These are phyloP conservation scores for Rhadinocentrus ornatus DNA, from an alignment of 2,797 vertebrate genomes.

Conservation along the genomic window DNA sequence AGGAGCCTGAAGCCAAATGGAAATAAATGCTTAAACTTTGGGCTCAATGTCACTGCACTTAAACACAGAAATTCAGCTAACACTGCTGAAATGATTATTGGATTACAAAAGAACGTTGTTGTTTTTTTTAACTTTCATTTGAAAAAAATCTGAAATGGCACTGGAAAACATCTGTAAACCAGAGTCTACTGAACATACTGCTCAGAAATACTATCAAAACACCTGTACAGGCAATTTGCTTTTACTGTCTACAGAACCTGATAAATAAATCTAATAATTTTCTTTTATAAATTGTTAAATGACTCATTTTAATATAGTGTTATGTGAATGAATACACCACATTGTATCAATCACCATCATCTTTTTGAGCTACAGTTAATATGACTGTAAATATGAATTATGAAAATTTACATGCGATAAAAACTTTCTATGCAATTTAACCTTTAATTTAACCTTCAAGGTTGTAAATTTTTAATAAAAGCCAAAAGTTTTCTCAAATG, in stretches of 20 bases:
- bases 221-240: too few relatives aligned
- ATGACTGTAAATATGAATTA: neutral
- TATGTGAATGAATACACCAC: neutral
- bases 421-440: neutral
- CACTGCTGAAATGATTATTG: neutral
- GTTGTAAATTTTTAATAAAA: neutral
- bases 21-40: slow-evolving; percentile 29
- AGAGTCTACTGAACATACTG: too few relatives aligned
- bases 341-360: neutral
- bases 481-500: too few relatives aligned
- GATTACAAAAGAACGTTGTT: neutral
- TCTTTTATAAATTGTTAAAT: too few relatives aligned
- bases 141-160: too few relatives aligned
- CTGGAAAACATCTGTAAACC: too few relatives aligned
- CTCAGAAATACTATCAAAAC: too few relatives aligned
- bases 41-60: slow-evolving; percentile 15
- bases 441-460: neutral
- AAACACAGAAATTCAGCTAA: slow-evolving; percentile 4
- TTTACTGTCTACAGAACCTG: too few relatives aligned
- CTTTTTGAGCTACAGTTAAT: neutral
- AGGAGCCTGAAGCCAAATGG: slow-evolving; percentile 46
- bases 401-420: neutral
- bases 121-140: too few relatives aligned
- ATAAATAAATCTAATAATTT: too few relatives aligned
- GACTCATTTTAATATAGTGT: too few relatives aligned